Conservation (phyloP, 2,888 invertebrate genomes). For the Scrobipalpa atriplicella region DNA sequence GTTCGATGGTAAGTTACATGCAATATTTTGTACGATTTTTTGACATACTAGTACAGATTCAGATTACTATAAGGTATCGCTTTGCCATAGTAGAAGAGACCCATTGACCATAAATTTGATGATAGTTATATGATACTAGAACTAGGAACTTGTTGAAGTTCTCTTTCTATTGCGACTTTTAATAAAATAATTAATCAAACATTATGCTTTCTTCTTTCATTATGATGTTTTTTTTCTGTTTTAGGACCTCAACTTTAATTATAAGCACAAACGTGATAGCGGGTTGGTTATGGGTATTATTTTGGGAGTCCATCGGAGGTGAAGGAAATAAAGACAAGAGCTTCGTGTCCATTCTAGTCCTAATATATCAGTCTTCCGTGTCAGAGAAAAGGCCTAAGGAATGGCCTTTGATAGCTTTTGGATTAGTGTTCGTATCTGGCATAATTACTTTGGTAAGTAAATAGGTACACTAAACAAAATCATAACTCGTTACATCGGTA, state of each 20-base stretch:
- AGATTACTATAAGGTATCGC: no score
- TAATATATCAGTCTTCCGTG: slow-evolving; percentile 83
- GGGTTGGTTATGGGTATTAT: slow-evolving; percentile 81
- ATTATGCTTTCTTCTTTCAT: not conserved
- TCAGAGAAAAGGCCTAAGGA: slow-evolving; percentile 71
- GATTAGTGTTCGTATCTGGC: slow-evolving; percentile 81
- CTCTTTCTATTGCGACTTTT: no score
- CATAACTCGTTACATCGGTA: no score
- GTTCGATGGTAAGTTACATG: slow-evolving; percentile 82
- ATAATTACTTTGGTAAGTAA: slow-evolving; percentile 84
- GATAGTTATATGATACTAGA: no score
- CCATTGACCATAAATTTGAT: no score
- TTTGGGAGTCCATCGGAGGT: slow-evolving; percentile 79
- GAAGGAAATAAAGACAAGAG: slow-evolving; percentile 71
- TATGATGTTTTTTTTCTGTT: not conserved
- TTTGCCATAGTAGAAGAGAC: no score
- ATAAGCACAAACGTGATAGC: slow-evolving; percentile 81
- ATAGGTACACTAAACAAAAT: no score
- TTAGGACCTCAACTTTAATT: slow-evolving; percentile 83
- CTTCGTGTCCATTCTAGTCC: slow-evolving; percentile 82
- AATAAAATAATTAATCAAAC: no score
- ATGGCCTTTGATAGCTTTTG: slow-evolving; percentile 83
- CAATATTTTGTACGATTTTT: no score
- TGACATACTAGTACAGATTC: no score
- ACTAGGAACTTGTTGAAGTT: no score